phyloP scores from a whole-genome alignment of 2,113 vertebrate genomes.

The Atrichornis clamosus region DNA sequence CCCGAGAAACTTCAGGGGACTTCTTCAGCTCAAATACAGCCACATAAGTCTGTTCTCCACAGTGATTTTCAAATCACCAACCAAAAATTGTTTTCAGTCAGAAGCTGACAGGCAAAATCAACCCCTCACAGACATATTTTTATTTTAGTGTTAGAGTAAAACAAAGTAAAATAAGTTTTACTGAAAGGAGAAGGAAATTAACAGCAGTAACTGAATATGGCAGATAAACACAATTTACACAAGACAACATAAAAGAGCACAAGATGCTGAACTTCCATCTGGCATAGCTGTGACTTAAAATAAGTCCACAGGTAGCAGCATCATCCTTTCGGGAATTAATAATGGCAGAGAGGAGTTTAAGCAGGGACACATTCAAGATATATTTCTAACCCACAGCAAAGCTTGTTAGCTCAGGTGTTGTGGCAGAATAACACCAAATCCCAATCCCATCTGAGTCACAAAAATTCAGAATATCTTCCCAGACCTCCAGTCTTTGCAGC shows the following conservation, averaged over 20 bases:
- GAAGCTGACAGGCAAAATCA: background rate
- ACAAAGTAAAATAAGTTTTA: background rate
- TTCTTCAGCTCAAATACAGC: background rate
- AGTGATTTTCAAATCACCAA: conserved; percentile 2
- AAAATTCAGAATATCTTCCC: background rate
- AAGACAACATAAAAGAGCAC: background rate
- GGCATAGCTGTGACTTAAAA: background rate
- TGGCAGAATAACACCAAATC: background rate
- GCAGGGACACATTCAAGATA: background rate
- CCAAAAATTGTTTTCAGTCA: background rate
- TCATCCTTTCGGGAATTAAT: background rate
- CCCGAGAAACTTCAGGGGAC: background rate
- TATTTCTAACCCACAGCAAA: background rate
- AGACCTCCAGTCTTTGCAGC: background rate
- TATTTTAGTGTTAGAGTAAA: background rate
- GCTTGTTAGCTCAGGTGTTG: background rate
- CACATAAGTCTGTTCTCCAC: background rate
- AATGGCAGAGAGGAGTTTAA: background rate
- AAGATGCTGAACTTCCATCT: background rate
- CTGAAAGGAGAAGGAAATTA: background rate
- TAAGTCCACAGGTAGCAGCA: background rate
- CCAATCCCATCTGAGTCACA: background rate
- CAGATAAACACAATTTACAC: background rate
- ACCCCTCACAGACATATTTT: background rate
- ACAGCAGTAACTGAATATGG: background rate